Base-by-base conservation (phyloP, 2,113 vertebrate genomes). In the Corythornis cristatus region DNA sequence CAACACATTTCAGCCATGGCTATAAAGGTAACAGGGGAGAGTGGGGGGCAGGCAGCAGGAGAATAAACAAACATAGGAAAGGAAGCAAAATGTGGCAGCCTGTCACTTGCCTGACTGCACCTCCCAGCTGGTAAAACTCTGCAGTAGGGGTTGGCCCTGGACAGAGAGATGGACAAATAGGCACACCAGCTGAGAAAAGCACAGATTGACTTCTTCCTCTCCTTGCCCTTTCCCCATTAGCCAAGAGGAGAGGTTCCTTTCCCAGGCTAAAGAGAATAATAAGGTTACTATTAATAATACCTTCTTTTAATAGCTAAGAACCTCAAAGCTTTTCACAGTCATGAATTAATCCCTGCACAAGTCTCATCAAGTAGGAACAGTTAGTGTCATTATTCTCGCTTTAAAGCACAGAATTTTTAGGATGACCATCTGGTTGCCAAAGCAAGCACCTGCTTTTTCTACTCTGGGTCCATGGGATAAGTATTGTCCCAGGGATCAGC, bases 21-120 rank as follows among this genome's bases (percentile, higher is more conserved):
- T 53, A 51, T 29, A 85, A 85, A 75, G 15, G 13, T 42, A 54
- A 42, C 25, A 45, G 11, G 21, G 12, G 13, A 17, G 22, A 0
- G 4, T 4, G 2, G 1, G 2, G 1, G 6, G 3, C 1, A 1
- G 9, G 20, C 7, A 9, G 8, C 6, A 53, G 50, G n/a, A 61
- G 60, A 76, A 86, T 40, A 46, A 79, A 80, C 28, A 70, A 61
- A 48, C 18, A 51, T 3, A 54, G 37, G 33, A 12, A 33, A 62
- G 60, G 75, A 68, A 76, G 71, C 31, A 37, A 64, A 75, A 90
- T 6, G 40, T 50, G 62, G 83, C 58, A 74, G 72, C 60, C 42
- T 12, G 62, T n/a, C 15, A 33, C 60, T 56, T 3, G 15, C 25
- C 65, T 86, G 74, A 68, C 71, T 86, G 77, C 76, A 62, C 68